Base-by-base conservation (phyloP, 2,888 invertebrate genomes). In the Sarcophaga variegata region DNA sequence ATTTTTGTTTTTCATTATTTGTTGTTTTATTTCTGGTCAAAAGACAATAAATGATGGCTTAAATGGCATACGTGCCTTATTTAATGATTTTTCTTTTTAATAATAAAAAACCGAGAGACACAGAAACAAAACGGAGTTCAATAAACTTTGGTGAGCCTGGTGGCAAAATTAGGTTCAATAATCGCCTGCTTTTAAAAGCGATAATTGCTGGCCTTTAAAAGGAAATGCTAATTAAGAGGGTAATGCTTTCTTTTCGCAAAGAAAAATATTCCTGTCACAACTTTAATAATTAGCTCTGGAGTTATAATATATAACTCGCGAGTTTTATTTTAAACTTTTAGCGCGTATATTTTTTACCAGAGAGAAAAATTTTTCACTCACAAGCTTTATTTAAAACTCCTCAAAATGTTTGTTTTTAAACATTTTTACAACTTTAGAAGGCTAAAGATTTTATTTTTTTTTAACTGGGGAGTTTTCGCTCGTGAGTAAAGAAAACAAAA, bases 1-100 rank as follows among this genome's bases (percentile, higher is more conserved):
- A 6, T 27, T 37, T 8, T 37, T 37, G 37, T 37, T 37, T 37
- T 37, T 37, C 37, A 37, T 37, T 37, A 37, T 37, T 54, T 54
- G 37, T 10, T 60, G 74, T 69, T 59, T 69, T 25, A 37, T 37
- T 75, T 60, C 47, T 76, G 47, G 62, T 59, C 64, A 37, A 45
- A 62, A 67, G 67, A 25, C 8, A 54, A 54, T 17, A 54, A 54
- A 54, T 54, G 54, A 14, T 54, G 54, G 14, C 17, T 54, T 17
- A 54, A 54, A 54, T 54, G 54, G 14, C 14, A 54, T 54, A 54
- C 54, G 54, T 54, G 54, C 17, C 17, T 54, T 17, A 54, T 54
- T 14, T 54, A 37, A 37, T 37, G 37, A 37, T 37, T 10, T 37
- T 37, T 37, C 6, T 37, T 6, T 37, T 37, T 37, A 22, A 22